phyloP scores from a whole-genome alignment of 37 sponge, comb jelly and placozoan species.

The Cliona cf. orientalis region DNA sequence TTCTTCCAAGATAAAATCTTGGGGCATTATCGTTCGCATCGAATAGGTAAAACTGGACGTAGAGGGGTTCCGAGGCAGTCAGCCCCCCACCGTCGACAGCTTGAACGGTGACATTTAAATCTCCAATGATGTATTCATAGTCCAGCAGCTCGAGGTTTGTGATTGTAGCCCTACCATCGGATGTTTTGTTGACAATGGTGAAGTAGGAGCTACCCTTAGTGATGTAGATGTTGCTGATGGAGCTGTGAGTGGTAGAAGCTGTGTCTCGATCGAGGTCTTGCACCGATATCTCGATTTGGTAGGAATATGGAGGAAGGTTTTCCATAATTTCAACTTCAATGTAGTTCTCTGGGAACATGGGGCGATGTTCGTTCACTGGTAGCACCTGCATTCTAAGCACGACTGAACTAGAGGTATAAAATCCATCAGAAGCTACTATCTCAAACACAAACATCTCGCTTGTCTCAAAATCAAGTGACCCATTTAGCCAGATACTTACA shows the following conservation, averaged over 20 bases:
- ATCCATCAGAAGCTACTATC: constrained; percentile 45
- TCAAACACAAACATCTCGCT: constrained; percentile 4
- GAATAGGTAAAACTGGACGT: constrained; percentile 19
- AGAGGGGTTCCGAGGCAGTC: constrained; percentile 6
- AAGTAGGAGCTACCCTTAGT: constrained; percentile 10
- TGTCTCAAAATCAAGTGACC: constrained; percentile 43
- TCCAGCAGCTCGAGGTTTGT: constrained; percentile 55
- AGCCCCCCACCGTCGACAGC: constrained; percentile 61
- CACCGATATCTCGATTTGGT: constrained; percentile 20
- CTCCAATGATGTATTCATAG: constrained; percentile 27
- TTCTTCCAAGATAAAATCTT: constrained; percentile 7
- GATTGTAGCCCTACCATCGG: constrained; percentile 8
- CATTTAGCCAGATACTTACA: constrained; percentile 20
- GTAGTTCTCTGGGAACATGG: constrained; percentile 9
- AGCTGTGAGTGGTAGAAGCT: constrained; percentile 21
- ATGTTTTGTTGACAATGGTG: constrained; percentile 21
- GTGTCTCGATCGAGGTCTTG: constrained; percentile 39
- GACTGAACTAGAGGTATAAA: constrained; percentile 27
- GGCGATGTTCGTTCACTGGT: constrained; percentile 55
- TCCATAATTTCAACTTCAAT: constrained; percentile 21
- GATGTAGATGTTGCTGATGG: constrained; percentile 8
- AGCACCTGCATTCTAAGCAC: constrained; percentile 4
- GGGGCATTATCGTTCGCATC: constrained; percentile 61
- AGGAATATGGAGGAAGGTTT: constrained; percentile 21
- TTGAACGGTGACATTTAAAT: constrained; percentile 27